Evolutionary conservation across 2,113 vertebrate genomes (phyloP), one percentile per base, ranked within the genome.

Genomic region (Chloropsis cyanopogon): DNA sequence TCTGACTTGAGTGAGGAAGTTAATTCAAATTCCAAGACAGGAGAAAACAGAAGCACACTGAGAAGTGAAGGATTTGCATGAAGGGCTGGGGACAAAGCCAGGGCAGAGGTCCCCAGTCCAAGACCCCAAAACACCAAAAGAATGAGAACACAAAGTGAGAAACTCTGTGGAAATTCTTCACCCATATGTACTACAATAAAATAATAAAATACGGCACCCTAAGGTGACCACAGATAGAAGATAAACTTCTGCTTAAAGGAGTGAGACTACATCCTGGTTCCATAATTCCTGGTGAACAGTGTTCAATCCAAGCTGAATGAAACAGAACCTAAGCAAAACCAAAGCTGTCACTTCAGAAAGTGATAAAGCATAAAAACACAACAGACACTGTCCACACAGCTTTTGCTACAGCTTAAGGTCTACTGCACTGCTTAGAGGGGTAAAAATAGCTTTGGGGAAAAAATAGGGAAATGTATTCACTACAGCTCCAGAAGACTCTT

Each of bases 231-330:
- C 21, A 47, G 35, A 11, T 1, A 46, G 53, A 86, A 14, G 25
- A 75, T 3, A 59, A 76, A 47, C 14, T 6, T 12, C 17, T 22
- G 6, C 31, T 50, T 17, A 17, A 33, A 22, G 15, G n/a, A 57
- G 13, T 1, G 28, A 66, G 31, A 33, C 50, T 41, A 53, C 82
- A 65, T 28, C 14, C 18, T 49, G 22, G 3, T 25, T 24, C n/a
- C 1, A 0, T 0, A 63, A 47, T 17, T 66, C 25, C 68, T 39
- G 12, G 21, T 14, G 60, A 65, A 22, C 14, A 3, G n/a, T 22
- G 47, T n/a, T 57, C 66, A 56, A 23, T 14, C 56, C 82, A 61
- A 59, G 57, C 41, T n/a, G 35, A 59, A 57, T 4, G 1, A 14
- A 59, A 50, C 23, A 33, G 56, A 50, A 56, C 18, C 21, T 26